Base-by-base conservation (phyloP, 2,113 vertebrate genomes). In the Ceuthmochares aereus region DNA sequence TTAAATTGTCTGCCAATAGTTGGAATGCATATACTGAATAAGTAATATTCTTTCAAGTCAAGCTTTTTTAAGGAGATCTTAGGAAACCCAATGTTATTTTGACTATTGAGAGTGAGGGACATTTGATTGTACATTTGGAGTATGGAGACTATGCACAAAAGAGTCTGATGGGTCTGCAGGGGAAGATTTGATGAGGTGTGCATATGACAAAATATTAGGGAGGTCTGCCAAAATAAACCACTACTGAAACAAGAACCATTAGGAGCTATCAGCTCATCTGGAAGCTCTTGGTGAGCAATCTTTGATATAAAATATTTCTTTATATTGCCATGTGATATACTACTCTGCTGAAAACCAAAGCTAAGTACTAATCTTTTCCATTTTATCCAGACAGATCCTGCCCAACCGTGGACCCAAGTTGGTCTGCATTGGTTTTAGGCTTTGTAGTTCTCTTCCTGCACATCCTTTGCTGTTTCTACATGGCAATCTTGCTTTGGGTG, bases 211-310 rank as follows among this genome's bases (percentile, higher is more conserved):
- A 93, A 75, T 75, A 78, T 52, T 68, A 75, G 73, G 63, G 55
- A 93, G 9, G 68, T 56, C 56, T 92, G 93, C 92, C 95, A 97
- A 90, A 89, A 67, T 59, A 90, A 96, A 86, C 67, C 47, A 21
- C 68, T 34, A 77, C 12, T 88, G 85, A 94, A 95, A 60, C 56
- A 56, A 91, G 59, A 93, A 75, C 63, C 79, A 81, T 93, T 92
- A 90, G 68, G 92, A 87, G 85, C 92, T 96, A 93, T 90, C 92
- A 90, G 75, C 43, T 96, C 96, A 94, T 97, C 90, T 96, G 92
- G 95, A 96, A 93, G 88, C 60, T 93, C 68, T 95, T 90, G 85
- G 47, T 89, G 76, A 94, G 15, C 83, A 87, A 72, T 68, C 93
- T 95, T 81, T 75, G 69, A 68, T 90, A 95, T 23, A 92, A 90